Base-by-base conservation (phyloP, 2,113 vertebrate species). In the Rhinolophus ferrumequinum region DNA sequence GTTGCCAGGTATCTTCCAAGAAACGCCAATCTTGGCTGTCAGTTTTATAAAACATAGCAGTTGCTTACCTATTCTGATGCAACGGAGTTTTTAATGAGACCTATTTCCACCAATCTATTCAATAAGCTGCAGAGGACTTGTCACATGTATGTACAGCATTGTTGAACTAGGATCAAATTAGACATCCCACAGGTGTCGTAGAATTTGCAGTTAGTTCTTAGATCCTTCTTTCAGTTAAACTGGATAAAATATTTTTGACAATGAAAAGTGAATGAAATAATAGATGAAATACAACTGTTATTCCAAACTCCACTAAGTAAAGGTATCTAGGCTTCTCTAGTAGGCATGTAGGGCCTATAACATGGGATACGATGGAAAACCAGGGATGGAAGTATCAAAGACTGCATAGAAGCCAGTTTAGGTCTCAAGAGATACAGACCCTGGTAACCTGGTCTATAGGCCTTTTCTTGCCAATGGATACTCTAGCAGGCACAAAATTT, bases 201-300 rank as follows among this genome's bases (percentile, higher is more conserved):
- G 62, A 92, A 62, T 64, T 75, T 72, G 12, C 30, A 67, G 11
- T 72, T 77, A 72, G n/a, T 60, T 92, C 80, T 89, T 73, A 76
- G n/a, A 38, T 33, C 44, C 50, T 75, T 83, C 38, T 77, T 62
- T 54, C n/a, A n/a, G 66, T 58, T 79, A 96, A 80, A 56, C 54
- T 81, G 82, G 38, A 44, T 38, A 70, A 89, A 75, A 83, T 64
- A 38, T 66, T 52, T 96, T 58, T 70, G 22, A 77, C 38, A 94
- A 93, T 14, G 24, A 67, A 80, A 90, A 88, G 14, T 60, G 38
- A 77, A 80, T 28, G 30, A 94, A 91, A 91, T 86, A 73, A 90
- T 85, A 83, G 69, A 70, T 24, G 84, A 81, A 86, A 75, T 73
- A 81, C 11, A 94, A 81, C 33, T 60, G 16, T 24, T 87, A 67